Percentiles rank a stretch among this genome's conserved stretches.
Conservation (phyloP, 2,113 vertebrate species). For the Nibea coibor region DNA sequence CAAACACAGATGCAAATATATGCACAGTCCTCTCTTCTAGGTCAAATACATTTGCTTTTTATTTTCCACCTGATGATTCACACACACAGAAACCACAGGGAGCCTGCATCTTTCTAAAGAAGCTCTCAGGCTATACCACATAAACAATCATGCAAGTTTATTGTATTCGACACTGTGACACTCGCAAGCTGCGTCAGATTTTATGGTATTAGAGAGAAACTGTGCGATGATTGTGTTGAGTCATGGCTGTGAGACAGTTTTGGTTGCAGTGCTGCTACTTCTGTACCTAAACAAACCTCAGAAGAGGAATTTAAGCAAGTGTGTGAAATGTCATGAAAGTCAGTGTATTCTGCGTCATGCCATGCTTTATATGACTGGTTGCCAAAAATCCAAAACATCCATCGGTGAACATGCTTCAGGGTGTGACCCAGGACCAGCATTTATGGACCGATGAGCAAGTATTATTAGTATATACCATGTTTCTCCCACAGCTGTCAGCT, state of each 20-base stretch:
- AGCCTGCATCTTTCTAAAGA: neutral
- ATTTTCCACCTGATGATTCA: neutral
- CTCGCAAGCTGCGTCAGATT: neutral
- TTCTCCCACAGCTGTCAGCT: neutral
- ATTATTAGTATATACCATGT: neutral
- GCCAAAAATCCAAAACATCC: neutral
- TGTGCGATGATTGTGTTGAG: neutral
- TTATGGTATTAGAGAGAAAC: neutral
- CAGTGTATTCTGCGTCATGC: neutral
- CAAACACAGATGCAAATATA: neutral
- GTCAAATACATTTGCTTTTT: neutral
- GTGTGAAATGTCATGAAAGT: neutral
- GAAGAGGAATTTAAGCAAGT: too few species aligned
- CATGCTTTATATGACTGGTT: neutral
- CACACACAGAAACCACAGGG: neutral
- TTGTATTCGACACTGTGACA: neutral
- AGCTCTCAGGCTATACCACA: neutral
- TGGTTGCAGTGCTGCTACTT: too few species aligned
- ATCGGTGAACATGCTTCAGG: too few species aligned
- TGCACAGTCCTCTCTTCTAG: neutral
- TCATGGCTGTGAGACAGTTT: too few species aligned
- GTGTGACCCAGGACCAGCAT: too few species aligned
- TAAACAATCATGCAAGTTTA: fast-evolving
- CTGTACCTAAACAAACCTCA: too few species aligned
- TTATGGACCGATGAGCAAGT: neutral